Evolutionary conservation across 2,797 vertebrate species (phyloP).

Genomic region (Borostomias antarcticus): DNA sequence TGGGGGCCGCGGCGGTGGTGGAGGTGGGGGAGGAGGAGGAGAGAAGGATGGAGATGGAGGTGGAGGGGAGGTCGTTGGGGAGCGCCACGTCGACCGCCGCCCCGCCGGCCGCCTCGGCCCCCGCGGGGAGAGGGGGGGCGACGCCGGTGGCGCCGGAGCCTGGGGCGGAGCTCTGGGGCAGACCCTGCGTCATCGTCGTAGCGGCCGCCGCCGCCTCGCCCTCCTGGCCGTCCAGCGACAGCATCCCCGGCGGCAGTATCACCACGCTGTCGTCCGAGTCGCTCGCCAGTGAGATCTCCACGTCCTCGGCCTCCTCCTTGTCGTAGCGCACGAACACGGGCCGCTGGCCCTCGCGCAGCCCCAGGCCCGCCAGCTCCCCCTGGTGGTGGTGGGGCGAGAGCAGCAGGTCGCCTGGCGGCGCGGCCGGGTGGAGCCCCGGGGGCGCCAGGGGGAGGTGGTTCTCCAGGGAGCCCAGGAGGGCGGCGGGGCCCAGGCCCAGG

Average conservation of each 20-base stretch:
- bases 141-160: slow-evolving; percentile 15
- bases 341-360: slow-evolving; percentile 74
- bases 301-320: slow-evolving; percentile 87
- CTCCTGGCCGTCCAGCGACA: slow-evolving; percentile 64
- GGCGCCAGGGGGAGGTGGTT: slow-evolving; percentile 72
- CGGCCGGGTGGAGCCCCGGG: slow-evolving; percentile 57
- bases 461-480: slow-evolving; percentile 72
- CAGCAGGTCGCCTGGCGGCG: slow-evolving; percentile 67
- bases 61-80: slow-evolving; percentile 59
- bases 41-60: slow-evolving; percentile 45
- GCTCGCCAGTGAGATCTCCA: slow-evolving; percentile 90
- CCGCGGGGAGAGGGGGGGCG: slow-evolving; percentile 39
- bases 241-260: slow-evolving; percentile 86
- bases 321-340: slow-evolving; percentile 89
- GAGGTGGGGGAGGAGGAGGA: slow-evolving; percentile 51
- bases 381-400: slow-evolving; percentile 70
- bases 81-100: slow-evolving; percentile 49
- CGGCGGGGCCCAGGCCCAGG: slow-evolving; percentile 70
- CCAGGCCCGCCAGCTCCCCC: slow-evolving; percentile 59
- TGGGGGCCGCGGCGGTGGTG: slow-evolving; percentile 51
- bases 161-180: slow-evolving; percentile 36
- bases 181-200: too few species aligned
- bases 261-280: slow-evolving; percentile 92
- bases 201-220: slow-evolving; percentile 11
- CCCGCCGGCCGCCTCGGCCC: slow-evolving; percentile 50